A percentile compares a stretch with the other conserved stretches of the same genome.
phyloP scores from a whole-genome alignment of 2,113 vertebrate genomes.

The Empidonax traillii region DNA sequence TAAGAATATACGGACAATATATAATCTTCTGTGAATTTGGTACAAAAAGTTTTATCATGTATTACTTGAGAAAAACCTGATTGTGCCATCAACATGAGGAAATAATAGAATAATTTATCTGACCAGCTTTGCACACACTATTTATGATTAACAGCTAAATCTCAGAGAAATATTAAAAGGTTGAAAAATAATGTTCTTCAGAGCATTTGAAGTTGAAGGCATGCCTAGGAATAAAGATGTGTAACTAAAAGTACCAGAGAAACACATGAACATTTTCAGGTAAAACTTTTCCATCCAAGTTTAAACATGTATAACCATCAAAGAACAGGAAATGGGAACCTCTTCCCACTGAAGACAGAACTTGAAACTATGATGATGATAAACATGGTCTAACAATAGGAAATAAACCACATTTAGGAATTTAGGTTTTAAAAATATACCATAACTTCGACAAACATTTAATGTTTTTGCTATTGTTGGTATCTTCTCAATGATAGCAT shows the following conservation, averaged over 20 bases:
- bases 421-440: background rate
- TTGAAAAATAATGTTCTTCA: background rate
- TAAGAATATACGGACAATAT: background rate
- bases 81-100: background rate
- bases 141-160: background rate
- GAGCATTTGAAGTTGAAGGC: background rate
- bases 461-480: background rate
- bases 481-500: background rate
- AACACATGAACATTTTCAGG: background rate
- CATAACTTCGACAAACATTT: background rate
- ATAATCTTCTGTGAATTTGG: background rate
- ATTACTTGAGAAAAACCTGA: background rate
- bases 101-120: background rate
- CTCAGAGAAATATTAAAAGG: background rate
- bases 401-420: background rate
- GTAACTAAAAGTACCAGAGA: background rate
- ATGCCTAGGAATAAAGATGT: background rate
- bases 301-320: background rate
- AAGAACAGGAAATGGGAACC: background rate
- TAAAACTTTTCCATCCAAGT: background rate
- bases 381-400: background rate
- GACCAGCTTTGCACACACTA: background rate
- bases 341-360: background rate
- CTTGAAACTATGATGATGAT: background rate
- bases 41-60: background rate